Evolutionary conservation across 1,140 invertebrate genomes (phyloP).

Genomic region (Halesus radiatus): DNA sequence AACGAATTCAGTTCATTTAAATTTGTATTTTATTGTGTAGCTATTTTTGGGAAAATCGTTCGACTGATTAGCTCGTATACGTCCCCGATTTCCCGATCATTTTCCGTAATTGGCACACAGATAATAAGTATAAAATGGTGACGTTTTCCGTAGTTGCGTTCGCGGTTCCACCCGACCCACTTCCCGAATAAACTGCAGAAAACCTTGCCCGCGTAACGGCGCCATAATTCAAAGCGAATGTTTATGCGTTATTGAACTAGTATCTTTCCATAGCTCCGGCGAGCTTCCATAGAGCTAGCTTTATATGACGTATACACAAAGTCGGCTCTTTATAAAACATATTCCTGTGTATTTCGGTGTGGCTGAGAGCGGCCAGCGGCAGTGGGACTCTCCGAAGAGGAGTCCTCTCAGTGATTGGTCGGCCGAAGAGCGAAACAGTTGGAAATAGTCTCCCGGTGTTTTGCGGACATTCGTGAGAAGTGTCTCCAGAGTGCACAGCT

Average conservation of each 20-base stretch:
- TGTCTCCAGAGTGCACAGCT: slow-evolving; percentile 11
- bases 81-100: neutral
- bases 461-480: neutral
- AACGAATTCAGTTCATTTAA: no score
- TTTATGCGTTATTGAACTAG: slow-evolving; percentile 5
- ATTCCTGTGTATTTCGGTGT: slow-evolving; percentile 36
- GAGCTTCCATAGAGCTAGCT: neutral
- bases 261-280: neutral
- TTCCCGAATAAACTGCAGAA: slow-evolving; percentile 10
- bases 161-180: neutral
- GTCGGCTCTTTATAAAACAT: slow-evolving; percentile 43
- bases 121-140: neutral
- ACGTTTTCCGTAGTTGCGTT: slow-evolving; percentile 2
- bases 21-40: no score
- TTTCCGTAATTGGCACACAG: slow-evolving; percentile 1
- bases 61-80: no score
- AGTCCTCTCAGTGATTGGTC: slow-evolving; percentile 34
- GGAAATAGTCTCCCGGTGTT: neutral
- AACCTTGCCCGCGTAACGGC: slow-evolving; percentile 5
- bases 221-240: neutral
- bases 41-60: no score
- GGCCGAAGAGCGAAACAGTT: slow-evolving; percentile 22
- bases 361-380: neutral
- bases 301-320: slow-evolving; percentile 44
- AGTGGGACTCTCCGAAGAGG: slow-evolving; percentile 17